A percentile compares a stretch with the other conserved stretches of the same genome.
phyloP scores from a whole-genome alignment of 2,888 invertebrate genomes.

The Iphiclides podalirius region DNA sequence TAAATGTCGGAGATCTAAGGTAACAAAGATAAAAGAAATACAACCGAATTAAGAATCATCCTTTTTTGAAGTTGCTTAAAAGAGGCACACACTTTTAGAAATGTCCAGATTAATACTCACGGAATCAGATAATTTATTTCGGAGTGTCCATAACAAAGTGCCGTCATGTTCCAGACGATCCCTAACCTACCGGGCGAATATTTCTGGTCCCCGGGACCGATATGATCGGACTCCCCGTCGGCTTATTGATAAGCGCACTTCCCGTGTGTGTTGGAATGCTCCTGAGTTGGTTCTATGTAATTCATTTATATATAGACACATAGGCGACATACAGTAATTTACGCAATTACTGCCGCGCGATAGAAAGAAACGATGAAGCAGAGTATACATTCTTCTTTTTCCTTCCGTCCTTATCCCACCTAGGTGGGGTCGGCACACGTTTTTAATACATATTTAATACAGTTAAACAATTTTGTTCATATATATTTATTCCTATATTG shows the following conservation, averaged over 20 bases:
- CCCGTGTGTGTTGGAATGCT: conserved; percentile 72
- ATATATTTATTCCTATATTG: no score
- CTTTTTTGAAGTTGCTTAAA: conserved; percentile 22
- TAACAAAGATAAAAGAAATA: no score
- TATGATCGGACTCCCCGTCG: conserved; percentile 75
- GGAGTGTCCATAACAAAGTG: conserved; percentile 57
- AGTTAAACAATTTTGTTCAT: no score
- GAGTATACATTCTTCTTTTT: no score
- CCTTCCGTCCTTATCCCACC: no score
- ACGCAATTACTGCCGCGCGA: no score
- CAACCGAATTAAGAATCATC: no score
- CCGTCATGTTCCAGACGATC: conserved; percentile 54
- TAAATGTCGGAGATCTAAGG: background rate
- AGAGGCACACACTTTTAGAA: conserved; percentile 16
- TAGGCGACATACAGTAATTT: conserved; percentile 9
- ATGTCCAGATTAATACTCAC: conserved; percentile 26
- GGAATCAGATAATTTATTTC: conserved; percentile 38
- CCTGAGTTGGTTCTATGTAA: conserved; percentile 72
- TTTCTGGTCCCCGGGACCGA: conserved; percentile 56
- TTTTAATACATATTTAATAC: no score
- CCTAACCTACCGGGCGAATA: conserved; percentile 56
- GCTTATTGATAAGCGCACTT: conserved; percentile 77
- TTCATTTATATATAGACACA: conserved; percentile 35
- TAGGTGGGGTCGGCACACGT: no score
- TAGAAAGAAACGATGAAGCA: no score